Conservation (phyloP, 2,888 invertebrate species). For the Trissoscelio sp. region DNA sequence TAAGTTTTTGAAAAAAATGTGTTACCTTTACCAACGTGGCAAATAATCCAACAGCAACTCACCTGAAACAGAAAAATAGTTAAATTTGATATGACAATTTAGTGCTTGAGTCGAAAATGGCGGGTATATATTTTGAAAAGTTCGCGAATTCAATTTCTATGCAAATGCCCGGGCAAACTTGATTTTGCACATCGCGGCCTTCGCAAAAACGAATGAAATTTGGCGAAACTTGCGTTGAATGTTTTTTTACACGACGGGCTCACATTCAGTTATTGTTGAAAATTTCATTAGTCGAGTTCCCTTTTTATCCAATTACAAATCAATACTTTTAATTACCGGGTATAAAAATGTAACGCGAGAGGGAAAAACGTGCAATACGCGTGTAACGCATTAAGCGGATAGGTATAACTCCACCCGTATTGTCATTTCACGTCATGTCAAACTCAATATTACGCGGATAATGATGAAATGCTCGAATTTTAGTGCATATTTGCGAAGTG, state of each 20-base stretch:
- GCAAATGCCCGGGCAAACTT: constrained; percentile 33
- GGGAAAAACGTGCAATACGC: not conserved
- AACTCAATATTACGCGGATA: constrained; percentile 40
- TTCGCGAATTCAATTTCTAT: constrained; percentile 47
- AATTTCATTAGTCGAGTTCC: constrained; percentile 1
- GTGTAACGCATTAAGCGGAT: constrained; percentile 28
- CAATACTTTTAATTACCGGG: constrained; percentile 25
- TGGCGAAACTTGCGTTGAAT: not conserved
- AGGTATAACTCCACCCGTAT: constrained; percentile 23
- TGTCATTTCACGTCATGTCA: constrained; percentile 36
- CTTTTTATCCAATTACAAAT: constrained; percentile 15
- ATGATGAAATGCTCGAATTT: constrained; percentile 50
- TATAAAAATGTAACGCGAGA: constrained; percentile 20
- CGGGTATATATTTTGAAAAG: constrained; percentile 36
- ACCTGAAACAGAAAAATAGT: constrained; percentile 43
- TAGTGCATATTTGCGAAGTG: constrained; percentile 48
- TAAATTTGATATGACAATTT: constrained; percentile 35
- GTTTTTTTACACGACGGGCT: constrained; percentile 4
- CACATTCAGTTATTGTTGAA: not conserved
- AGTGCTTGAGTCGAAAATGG: constrained; percentile 2
- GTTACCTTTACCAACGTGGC: not conserved
- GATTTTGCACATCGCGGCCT: constrained; percentile 6
- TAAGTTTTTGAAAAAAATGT: too few relatives aligned
- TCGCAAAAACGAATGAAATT: constrained; percentile 29
- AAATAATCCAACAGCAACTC: constrained; percentile 1